Evolutionary conservation across 2,113 vertebrate genomes (phyloP), one percentile per base, ranked within the genome.

Genomic region (Oryzias celebensis): DNA sequence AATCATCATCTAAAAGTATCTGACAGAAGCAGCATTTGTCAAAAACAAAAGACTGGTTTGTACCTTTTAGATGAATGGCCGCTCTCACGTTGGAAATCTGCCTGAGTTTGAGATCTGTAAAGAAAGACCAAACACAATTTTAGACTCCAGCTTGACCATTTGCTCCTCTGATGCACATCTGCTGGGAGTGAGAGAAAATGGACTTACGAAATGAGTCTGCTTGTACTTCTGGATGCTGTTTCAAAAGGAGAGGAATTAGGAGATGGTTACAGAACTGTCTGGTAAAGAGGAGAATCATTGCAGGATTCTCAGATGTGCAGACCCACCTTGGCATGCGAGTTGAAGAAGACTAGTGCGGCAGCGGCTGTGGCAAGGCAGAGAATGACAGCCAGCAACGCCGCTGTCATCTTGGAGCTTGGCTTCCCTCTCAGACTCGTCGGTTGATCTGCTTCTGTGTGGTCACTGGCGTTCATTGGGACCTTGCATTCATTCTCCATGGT

Each of bases 21-120:
- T 4, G 8, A 36, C 10, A 36, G 36, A 36, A 12, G 26, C 26
- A 28, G 26, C 3, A 28, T 28, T 28, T 28, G 3, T 28, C 26
- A 4, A 5, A 28, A 28, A 28, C 12, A 47, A 47, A 47, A 47
- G 4, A 47, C 2, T 23, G 24, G 16, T 42, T 24, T 23, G 81
- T 80, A 89, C 87, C 87, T 65, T 75, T 36, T 59, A 89, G 43
- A 58, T 89, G 87, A 77, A 89, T 87, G 57, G 85, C 85, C 0
- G 83, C 85, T 68, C 84, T 87, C 1, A 58, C 57, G 0, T 71
- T 74, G 7, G 84, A 80, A 31, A 89, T 65, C 10, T 91, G 80
- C 26, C 91, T 90, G 58, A 91, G 12, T 0, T 66, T 58, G 57
- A 91, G 54, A 51, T 63, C 91, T 91, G 85, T 1, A 74, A 72